Evolutionary conservation across 1,140 invertebrate species (phyloP), one percentile per base, ranked within the genome.

Genomic region (Trachymyrmex cornetzi): DNA sequence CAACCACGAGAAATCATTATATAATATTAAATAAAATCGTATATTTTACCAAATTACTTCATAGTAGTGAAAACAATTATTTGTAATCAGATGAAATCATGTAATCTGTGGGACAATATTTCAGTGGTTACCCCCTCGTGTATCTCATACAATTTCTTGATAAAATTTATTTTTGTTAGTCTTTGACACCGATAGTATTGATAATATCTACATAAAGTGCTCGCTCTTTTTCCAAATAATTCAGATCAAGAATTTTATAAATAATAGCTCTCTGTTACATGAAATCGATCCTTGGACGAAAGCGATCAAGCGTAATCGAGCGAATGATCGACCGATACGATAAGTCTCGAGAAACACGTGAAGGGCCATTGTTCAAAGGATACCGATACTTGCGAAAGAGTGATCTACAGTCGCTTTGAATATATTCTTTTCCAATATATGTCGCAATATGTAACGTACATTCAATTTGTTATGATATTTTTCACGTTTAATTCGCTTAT

Each of bases 251-350:
- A n/a, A n/a, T 24, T 53, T 69, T 44, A 55, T 24, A 79, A 38
- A 38, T 27, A 80, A 44, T n/a, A 57, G 27, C 27, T 77, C 22
- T 63, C 22, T 34, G 38, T 59, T 61, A 77, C 6, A 50, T 50
- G 27, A 75, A 5, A 75, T 38, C 44, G 38, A 48, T 64, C 16
- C 22, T 63, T 27, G 44, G 30, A 77, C 55, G 27, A 55, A 30
- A 53, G 34, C 55, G 30, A 34, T 66, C 30, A 11, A 72, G 27
- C 50, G 48, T 53, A 64, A 80, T 80, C 63, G 48, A 57, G 77
- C 63, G 63, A 69, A n/a, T 30, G 48, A 80, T 80, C 77, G 63
- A 80, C n/a, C 75, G 44, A 67, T 79, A 80, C 53, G 66, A 81
- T 80, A 80, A 80, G 30, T 59, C 16, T 44, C 53, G 34, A 71